Conservation (phyloP, 1,140 invertebrate genomes). For the Bicyclus anynana region DNA sequence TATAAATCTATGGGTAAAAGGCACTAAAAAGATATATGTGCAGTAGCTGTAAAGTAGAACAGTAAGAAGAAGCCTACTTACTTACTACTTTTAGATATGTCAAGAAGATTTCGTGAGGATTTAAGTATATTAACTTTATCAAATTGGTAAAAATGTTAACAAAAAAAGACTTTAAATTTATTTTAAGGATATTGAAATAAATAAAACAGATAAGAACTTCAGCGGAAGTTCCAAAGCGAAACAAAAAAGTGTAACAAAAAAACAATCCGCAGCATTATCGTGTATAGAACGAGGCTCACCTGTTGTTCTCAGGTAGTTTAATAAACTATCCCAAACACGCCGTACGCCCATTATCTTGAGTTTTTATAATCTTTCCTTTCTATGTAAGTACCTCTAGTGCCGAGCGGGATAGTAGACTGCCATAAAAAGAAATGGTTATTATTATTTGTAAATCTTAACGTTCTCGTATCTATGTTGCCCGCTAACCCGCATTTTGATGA, state of each 20-base stretch:
- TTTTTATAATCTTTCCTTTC: slow-evolving; percentile 9
- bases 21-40: no score
- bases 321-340: slow-evolving; percentile 15
- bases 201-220: not conserved
- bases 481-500: no score
- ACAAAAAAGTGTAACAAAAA: not conserved
- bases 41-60: no score
- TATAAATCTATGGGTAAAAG: no score
- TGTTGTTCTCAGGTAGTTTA: slow-evolving; percentile 22
- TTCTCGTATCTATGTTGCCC: no score
- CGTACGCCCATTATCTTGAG: slow-evolving; percentile 2
- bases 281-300: slow-evolving; percentile 9
- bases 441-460: not conserved
- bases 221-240: not conserved
- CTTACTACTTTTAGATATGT: no score
- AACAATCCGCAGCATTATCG: slow-evolving; percentile 3
- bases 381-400: not conserved
- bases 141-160: not conserved
- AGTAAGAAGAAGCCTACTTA: no score
- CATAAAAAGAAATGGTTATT: not conserved
- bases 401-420: not conserved
- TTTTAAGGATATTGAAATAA: not conserved
- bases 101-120: no score
- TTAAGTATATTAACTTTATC: no score
- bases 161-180: not conserved